Percentiles rank a stretch among this genome's conserved stretches.
Evolutionary conservation across 2,113 vertebrate genomes (phyloP).

Genomic region (Manacus vitellinus): DNA sequence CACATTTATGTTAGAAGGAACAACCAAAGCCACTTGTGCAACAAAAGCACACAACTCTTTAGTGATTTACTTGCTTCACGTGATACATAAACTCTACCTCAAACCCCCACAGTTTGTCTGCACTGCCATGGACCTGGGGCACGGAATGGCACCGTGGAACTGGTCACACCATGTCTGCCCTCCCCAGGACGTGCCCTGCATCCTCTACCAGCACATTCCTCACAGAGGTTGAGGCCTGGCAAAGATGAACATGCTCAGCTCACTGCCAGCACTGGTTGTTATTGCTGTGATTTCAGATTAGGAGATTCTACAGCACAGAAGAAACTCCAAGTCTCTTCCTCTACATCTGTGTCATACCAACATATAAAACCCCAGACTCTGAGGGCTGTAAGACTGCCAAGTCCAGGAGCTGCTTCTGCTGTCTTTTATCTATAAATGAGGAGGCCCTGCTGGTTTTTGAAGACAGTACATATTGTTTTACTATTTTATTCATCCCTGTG

Average conservation of each 20-base stretch:
- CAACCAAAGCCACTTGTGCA: background rate
- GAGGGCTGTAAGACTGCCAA: background rate
- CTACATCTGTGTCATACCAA: background rate
- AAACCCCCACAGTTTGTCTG: background rate
- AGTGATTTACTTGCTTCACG: background rate
- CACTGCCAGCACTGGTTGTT: slow-evolving; percentile 46
- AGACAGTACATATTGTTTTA: background rate
- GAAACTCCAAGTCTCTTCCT: background rate
- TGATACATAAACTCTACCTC: background rate
- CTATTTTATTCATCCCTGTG: background rate
- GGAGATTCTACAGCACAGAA: background rate
- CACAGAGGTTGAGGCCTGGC: slow-evolving; percentile 68
- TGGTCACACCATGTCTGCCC: background rate
- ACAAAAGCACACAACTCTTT: background rate
- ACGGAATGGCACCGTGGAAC: background rate
- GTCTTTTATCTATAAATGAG: background rate
- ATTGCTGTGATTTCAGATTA: slow-evolving; percentile 66
- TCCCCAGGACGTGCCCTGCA: slow-evolving; percentile 62
- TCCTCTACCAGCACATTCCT: slow-evolving; percentile 64
- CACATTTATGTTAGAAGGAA: background rate
- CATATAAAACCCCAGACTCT: background rate
- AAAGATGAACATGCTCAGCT: slow-evolving; percentile 29
- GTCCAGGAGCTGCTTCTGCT: background rate
- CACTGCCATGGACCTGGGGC: background rate
- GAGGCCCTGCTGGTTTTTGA: background rate